Conservation (phyloP, 2,797 vertebrate genomes). For the Gouania willdenowi region DNA sequence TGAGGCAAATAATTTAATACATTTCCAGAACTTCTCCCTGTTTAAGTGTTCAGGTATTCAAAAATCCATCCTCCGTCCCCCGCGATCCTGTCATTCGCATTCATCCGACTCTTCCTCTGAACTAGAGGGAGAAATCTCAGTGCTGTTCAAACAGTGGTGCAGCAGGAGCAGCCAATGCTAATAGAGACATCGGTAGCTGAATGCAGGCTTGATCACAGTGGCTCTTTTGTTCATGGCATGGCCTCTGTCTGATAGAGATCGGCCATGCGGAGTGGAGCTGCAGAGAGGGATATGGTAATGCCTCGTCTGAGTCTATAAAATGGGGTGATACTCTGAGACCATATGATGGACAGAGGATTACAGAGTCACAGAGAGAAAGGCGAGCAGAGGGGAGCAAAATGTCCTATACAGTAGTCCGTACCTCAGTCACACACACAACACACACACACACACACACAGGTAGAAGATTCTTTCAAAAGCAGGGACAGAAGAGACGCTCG, state of each 20-base stretch:
- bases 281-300: slow-evolving; percentile 70
- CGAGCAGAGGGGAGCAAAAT: slow-evolving; percentile 37
- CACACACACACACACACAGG: slow-evolving; percentile 10
- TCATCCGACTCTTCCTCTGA: slow-evolving; percentile 51
- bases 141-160: slow-evolving; percentile 58
- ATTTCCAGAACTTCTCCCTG: slow-evolving; percentile 32
- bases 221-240: slow-evolving; percentile 69
- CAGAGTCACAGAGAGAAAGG: slow-evolving; percentile 62
- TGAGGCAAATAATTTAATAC: too few relatives aligned
- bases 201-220: slow-evolving; percentile 65
- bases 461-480: too few relatives aligned
- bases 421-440: slow-evolving; percentile 34
- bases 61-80: slow-evolving; percentile 14
- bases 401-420: slow-evolving; percentile 21
- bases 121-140: slow-evolving; percentile 48
- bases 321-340: slow-evolving; percentile 61
- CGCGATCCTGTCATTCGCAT: slow-evolving; percentile 47
- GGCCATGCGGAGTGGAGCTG: slow-evolving; percentile 61
- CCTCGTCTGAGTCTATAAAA: slow-evolving; percentile 61
- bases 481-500: background rate
- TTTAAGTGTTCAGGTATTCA: slow-evolving; percentile 33
- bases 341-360: slow-evolving; percentile 74
- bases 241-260: slow-evolving; percentile 71
- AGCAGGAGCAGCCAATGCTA: slow-evolving; percentile 63
- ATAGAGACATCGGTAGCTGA: slow-evolving; percentile 67